These are phyloP conservation scores for Anastrepha ludens DNA, from an alignment of 1,140 invertebrate species.

Conservation along the genomic window DNA sequence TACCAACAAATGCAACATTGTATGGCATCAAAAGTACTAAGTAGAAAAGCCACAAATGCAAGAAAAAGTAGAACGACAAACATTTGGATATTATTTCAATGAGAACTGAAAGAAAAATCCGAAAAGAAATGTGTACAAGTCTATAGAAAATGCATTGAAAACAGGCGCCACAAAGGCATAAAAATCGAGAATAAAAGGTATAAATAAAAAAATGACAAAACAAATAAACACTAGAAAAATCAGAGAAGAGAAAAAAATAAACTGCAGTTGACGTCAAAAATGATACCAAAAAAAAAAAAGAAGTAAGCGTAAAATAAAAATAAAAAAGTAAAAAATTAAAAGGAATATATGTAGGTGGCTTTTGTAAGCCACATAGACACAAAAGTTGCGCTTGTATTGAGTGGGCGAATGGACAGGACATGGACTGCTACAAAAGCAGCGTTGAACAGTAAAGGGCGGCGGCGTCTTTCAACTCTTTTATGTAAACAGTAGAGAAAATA, in stretches of 20 bases:
- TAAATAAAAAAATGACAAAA: slow-evolving; percentile 30
- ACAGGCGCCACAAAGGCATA: slow-evolving; percentile 40
- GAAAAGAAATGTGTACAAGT: neutral
- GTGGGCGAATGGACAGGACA: neutral
- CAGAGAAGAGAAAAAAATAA: neutral
- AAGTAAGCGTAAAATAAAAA: neutral
- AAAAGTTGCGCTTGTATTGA: neutral
- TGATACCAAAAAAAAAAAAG: neutral
- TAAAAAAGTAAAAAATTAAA: neutral
- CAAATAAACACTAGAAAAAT: slow-evolving; percentile 31
- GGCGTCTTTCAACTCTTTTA: slow-evolving; percentile 35
- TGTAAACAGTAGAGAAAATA: neutral
- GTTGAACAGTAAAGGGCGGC: neutral
- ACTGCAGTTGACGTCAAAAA: slow-evolving; percentile 34
- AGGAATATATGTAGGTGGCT: neutral
- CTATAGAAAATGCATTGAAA: slow-evolving; percentile 45
- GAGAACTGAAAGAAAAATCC: neutral
- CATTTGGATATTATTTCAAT: neutral
- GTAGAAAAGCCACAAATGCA: slow-evolving; percentile 14
- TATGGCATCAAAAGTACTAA: neutral
- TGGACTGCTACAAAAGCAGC: neutral
- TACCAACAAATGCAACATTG: neutral
- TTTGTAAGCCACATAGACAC: neutral
- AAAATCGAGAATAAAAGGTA: neutral
- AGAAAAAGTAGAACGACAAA: slow-evolving; percentile 6